Conservation (phyloP, 2,113 vertebrate species). For the Galbula dea region DNA sequence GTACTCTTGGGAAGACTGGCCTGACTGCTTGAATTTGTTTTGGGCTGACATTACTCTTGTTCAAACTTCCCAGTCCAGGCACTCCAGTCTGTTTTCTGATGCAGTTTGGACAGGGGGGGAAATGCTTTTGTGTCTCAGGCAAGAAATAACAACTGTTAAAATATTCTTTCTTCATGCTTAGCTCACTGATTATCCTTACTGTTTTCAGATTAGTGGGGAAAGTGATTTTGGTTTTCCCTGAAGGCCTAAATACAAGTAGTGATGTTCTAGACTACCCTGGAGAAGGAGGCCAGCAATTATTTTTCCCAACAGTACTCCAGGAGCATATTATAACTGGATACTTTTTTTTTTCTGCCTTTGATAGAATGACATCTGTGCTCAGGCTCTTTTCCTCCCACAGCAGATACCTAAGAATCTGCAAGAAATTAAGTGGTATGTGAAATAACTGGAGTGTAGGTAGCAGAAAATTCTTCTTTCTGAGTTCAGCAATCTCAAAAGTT, state of each 20-base stretch:
- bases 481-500: not conserved
- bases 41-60: not conserved
- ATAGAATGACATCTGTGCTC: not conserved
- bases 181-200: not conserved
- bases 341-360: not conserved
- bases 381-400: not conserved
- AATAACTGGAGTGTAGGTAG: not conserved
- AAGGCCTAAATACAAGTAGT: not conserved
- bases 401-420: not conserved
- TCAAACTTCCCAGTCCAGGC: not conserved
- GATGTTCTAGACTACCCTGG: not conserved
- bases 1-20: not conserved
- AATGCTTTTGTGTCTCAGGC: not conserved
- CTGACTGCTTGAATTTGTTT: not conserved
- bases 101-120: no score
- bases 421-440: not conserved
- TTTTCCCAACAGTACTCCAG: not conserved
- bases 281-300: not conserved
- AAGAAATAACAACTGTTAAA: not conserved
- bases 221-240: not conserved
- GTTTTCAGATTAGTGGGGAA: not conserved
- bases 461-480: not conserved
- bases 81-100: not conserved
- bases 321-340: not conserved
- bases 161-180: not conserved